Conservation (phyloP, 37 sponge, comb jelly and placozoan genomes). For the Beroe ovata region DNA sequence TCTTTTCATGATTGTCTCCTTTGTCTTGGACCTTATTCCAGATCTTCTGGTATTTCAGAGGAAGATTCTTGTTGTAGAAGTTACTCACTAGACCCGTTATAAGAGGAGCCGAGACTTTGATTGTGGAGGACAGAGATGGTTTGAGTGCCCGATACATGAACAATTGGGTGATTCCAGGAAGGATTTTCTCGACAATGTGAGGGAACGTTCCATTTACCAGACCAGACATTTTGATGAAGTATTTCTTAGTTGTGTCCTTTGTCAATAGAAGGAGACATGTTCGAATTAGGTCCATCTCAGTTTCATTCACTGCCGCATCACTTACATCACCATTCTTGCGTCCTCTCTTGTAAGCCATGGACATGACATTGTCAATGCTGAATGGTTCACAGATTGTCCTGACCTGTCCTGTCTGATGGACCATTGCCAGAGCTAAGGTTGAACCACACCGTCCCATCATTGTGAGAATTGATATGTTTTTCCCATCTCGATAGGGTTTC, state of each 20-base stretch:
- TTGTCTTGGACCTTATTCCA: not conserved
- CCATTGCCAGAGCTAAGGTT: not conserved
- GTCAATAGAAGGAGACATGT: not conserved
- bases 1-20: not conserved
- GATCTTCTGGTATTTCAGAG: not conserved
- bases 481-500: not conserved
- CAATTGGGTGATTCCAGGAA: not conserved
- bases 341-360: not conserved
- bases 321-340: not conserved
- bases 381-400: not conserved
- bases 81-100: not conserved
- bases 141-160: not conserved
- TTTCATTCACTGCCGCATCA: not conserved
- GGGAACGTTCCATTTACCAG: not conserved
- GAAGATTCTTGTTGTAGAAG: not conserved
- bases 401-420: not conserved
- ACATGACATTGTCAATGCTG: not conserved
- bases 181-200: not conserved
- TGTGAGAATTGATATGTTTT: not conserved
- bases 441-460: not conserved
- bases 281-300: not conserved
- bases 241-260: not conserved
- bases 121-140: not conserved
- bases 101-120: not conserved
- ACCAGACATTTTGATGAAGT: not conserved